phyloP scores from a whole-genome alignment of 35 echinoderm and acorn worm genomes.

The Strongylocentrotus purpuratus region DNA sequence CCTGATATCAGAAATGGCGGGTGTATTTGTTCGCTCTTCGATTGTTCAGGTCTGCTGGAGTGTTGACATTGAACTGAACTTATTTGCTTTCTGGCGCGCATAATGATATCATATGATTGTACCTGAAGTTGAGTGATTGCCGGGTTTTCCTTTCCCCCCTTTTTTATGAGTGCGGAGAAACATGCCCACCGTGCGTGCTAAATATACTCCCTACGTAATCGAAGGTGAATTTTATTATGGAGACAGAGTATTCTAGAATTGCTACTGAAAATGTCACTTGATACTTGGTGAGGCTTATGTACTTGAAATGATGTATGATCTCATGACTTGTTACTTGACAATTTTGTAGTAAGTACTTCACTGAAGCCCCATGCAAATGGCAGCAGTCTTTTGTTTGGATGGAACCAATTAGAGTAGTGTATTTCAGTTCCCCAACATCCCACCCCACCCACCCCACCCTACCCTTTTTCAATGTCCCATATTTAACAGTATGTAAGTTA shows the following conservation, averaged over 20 bases:
- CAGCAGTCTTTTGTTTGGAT: not conserved
- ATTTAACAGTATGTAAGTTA: not conserved
- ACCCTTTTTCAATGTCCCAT: not conserved
- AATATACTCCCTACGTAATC: not conserved
- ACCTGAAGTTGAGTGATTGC: conserved; percentile 38
- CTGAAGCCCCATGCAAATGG: not conserved
- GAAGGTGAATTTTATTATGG: not conserved
- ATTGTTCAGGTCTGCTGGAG: not conserved
- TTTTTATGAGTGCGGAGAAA: not conserved
- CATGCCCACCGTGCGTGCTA: not conserved
- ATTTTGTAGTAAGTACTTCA: not conserved
- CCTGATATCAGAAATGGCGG: conserved; percentile 24
- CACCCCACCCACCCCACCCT: not conserved
- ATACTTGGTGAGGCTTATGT: not conserved
- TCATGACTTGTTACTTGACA: not conserved
- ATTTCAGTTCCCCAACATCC: not conserved
- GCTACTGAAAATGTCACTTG: not conserved
- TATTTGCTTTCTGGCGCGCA: conserved; percentile 43
- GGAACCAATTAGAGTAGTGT: not conserved
- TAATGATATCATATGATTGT: conserved; percentile 47
- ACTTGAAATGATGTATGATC: conserved; percentile 11
- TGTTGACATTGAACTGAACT: conserved; percentile 39
- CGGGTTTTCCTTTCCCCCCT: not conserved
- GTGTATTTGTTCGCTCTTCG: conserved; percentile 23
- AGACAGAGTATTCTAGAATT: not conserved